Evolutionary conservation across 2,888 invertebrate genomes (phyloP), one percentile per base, ranked within the genome.

Genomic region (Bursaphelenchus okinawaensis): DNA sequence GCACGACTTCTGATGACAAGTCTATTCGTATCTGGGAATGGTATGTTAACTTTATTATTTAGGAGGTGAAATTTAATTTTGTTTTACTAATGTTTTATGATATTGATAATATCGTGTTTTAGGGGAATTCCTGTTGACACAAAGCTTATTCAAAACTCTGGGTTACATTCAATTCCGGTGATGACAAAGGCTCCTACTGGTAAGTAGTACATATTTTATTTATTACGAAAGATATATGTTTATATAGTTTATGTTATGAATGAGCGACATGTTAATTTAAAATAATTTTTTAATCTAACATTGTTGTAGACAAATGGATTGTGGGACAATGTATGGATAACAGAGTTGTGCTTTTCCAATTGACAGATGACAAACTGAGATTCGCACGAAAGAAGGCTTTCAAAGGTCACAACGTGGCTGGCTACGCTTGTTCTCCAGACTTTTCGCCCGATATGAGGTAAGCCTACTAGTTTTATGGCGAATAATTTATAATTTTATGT

Each of bases 311-410:
- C 82, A 96, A 96, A 85, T 99, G 98, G 96, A 87, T 98, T 68
- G 95, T 96, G 0, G 98, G 96, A 83, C 98, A 99, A 85, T 92
- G 93, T 70, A 92, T 99, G 91, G 96, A 99, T 86, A 99, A 98
- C 86, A 94, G 94, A 85, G 90, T 98, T 63, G 90, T 93, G 29
- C 94, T 98, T 77, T 98, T 98, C 86, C 94, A 95, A 28, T 93
- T 96, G 0, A 86, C 96, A 70, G 95, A 96, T 86, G 83, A 83
- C 64, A 87, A 95, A 70, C 94, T 98, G 85, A 95, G 96, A 85
- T 90, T 95, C 87, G 95, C 98, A 85, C 87, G 94, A 27, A 98
- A 98, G 85, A 98, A 98, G 85, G 90, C 91, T 0, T 99, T 99
- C 85, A 66, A 90, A 0, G 96, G 98, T 0, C 98, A 99, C 83